Evolutionary conservation across 2,113 vertebrate species (phyloP).

Genomic region (Odocoileus virginianus): DNA sequence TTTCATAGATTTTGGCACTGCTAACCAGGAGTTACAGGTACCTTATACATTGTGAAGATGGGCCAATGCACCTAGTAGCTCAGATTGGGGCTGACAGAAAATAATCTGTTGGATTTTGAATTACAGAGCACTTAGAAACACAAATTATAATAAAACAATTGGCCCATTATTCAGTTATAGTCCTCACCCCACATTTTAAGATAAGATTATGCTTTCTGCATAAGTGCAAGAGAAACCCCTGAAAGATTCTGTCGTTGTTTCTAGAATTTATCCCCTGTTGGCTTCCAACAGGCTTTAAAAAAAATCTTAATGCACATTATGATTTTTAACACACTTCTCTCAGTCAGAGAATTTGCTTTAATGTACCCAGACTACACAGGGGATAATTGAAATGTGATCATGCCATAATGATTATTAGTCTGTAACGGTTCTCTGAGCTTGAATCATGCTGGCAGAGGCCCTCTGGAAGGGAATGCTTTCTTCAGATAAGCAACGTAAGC

Average conservation of each 20-base stretch:
- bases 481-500: neutral
- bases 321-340: constrained; percentile 52
- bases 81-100: neutral
- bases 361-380: neutral
- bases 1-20: neutral
- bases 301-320: neutral
- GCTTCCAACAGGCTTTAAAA: constrained; percentile 2
- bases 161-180: neutral
- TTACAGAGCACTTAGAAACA: neutral
- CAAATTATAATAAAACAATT: neutral
- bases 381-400: constrained; percentile 46
- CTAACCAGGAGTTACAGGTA: neutral
- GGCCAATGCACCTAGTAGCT: neutral
- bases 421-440: constrained; percentile 19
- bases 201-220: neutral
- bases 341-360: constrained; percentile 25
- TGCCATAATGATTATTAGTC: constrained; percentile 27
- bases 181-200: neutral
- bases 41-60: neutral
- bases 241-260: neutral
- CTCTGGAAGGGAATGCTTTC: neutral
- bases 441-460: constrained; percentile 10
- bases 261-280: neutral
- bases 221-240: neutral
- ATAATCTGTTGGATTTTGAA: neutral